Percentiles rank a stretch among this genome's conserved stretches.
Evolutionary conservation across 2,113 vertebrate genomes (phyloP).

Genomic region (Todiramphus saurophagus): DNA sequence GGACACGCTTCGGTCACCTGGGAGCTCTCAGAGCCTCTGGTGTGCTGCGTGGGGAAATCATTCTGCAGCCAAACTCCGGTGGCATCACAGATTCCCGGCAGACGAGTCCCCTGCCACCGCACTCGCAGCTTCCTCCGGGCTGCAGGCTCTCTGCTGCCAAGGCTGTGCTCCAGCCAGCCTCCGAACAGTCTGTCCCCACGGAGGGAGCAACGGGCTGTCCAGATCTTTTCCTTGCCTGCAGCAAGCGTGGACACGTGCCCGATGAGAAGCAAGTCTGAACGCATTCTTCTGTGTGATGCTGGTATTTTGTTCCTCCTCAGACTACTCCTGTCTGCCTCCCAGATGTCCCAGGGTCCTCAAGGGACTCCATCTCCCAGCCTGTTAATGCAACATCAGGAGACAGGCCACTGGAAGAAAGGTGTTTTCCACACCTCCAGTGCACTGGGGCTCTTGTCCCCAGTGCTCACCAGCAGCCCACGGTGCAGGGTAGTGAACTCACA

Average conservation of each 20-base stretch:
- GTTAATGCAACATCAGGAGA: not conserved
- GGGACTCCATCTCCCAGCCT: not conserved
- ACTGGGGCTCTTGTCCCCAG: not conserved
- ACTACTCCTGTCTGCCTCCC: not conserved
- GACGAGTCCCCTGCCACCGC: not conserved
- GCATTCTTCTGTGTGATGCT: accelerated
- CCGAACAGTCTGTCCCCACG: not conserved
- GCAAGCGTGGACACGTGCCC: accelerated
- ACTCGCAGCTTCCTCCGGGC: not conserved
- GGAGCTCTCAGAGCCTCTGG: not conserved
- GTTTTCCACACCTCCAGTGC: not conserved
- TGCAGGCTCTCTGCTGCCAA: not conserved
- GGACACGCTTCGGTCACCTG: not conserved
- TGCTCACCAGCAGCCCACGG: not conserved
- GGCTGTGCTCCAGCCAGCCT: not conserved
- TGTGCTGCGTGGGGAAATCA: accelerated
- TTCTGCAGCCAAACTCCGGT: not conserved
- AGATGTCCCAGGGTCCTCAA: not conserved
- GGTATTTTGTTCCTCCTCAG: not conserved
- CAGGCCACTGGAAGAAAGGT: not conserved
- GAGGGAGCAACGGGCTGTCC: not conserved
- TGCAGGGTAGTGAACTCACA: not conserved
- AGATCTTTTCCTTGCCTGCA: not conserved
- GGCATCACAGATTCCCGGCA: not conserved
- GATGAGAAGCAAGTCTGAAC: not conserved